phyloP scores from a whole-genome alignment of 2,888 invertebrate genomes.

The Deroplatys truncata region DNA sequence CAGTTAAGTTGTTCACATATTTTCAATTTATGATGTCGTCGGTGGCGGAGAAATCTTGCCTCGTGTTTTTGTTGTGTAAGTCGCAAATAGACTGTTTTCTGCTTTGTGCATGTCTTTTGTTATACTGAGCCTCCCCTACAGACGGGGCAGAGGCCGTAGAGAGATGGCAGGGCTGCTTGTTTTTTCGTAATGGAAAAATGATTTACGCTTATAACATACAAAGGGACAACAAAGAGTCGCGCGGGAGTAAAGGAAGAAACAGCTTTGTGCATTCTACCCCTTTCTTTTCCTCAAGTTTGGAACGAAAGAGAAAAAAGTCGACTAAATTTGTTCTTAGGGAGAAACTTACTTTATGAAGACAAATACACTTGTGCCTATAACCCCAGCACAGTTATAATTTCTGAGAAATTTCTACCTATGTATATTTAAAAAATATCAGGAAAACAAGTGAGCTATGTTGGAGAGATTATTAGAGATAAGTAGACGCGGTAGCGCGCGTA shows the following conservation, averaged over 20 bases:
- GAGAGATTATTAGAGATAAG: too few relatives aligned
- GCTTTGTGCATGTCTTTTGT: not conserved
- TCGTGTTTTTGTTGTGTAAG: not conserved
- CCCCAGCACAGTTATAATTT: too few relatives aligned
- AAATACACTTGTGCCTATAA: too few relatives aligned
- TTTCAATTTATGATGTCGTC: too few relatives aligned
- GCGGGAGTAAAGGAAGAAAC: not conserved
- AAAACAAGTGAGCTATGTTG: too few relatives aligned
- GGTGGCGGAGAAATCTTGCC: too few relatives aligned
- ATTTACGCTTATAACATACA: conserved; percentile 4
- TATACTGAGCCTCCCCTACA: too few relatives aligned
- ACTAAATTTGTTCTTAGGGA: not conserved
- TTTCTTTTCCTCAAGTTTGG: not conserved
- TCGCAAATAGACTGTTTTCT: not conserved
- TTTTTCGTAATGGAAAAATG: conserved; percentile 13
- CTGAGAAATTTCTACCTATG: too few relatives aligned
- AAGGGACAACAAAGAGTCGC: not conserved
- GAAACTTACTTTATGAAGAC: not conserved
- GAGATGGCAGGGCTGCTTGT: not conserved
- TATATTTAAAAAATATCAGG: too few relatives aligned
- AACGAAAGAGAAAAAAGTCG: not conserved
- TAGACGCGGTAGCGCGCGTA: too few relatives aligned
- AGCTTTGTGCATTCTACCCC: not conserved
- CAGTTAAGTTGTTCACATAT: not conserved
- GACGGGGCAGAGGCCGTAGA: not conserved